Evolutionary conservation across 2,113 vertebrate genomes (phyloP).

Genomic region (Ginglymostoma cirratum): DNA sequence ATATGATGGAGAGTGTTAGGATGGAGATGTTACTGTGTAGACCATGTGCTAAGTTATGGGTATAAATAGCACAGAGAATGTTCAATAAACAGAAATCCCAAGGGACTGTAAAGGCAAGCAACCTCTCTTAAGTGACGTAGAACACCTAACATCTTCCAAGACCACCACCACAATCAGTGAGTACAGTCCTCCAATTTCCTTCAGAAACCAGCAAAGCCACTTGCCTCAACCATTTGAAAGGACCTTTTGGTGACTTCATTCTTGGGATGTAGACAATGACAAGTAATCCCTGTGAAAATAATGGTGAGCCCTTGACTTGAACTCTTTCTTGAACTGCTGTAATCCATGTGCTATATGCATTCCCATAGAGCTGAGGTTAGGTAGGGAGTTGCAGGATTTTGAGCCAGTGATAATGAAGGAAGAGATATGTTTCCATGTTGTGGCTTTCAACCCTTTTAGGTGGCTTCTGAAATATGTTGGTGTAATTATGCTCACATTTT

Average conservation of each 20-base stretch:
- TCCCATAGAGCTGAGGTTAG: neutral
- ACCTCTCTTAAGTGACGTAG: too few species aligned
- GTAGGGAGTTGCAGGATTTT: neutral
- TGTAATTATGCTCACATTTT: neutral
- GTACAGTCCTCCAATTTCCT: neutral
- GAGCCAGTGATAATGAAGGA: neutral
- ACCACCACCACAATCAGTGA: too few species aligned
- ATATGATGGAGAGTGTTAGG: too few species aligned
- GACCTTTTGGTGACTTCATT: neutral
- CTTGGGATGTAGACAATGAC: neutral
- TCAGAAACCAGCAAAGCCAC: neutral
- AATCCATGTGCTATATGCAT: neutral
- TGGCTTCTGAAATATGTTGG: neutral
- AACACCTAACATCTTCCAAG: too few species aligned
- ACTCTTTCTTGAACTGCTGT: neutral
- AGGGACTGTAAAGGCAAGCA: too few species aligned
- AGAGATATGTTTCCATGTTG: neutral
- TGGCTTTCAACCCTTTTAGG: neutral
- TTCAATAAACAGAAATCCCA: too few species aligned
- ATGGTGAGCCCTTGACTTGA: neutral
- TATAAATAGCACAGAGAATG: too few species aligned
- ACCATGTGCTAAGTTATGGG: too few species aligned
- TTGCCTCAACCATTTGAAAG: neutral
- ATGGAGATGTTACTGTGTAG: too few species aligned
- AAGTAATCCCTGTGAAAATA: neutral